Evolutionary conservation across 2,888 invertebrate genomes (phyloP), one percentile per base, ranked within the genome.

Genomic region (Apeira syringaria): DNA sequence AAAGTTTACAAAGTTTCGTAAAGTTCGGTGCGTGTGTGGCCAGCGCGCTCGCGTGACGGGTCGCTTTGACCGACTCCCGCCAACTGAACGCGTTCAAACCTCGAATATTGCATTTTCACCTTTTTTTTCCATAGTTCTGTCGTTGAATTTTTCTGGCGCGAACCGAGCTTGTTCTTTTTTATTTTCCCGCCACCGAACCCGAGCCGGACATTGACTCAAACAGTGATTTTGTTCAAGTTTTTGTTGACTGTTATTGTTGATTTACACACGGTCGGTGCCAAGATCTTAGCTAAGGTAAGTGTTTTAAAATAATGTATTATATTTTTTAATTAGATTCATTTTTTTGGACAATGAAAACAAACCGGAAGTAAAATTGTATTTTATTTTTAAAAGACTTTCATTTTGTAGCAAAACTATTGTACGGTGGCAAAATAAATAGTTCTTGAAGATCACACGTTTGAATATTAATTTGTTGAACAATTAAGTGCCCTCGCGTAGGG

Each of bases 11-110:
- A 64, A 81, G 79, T 69, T 83, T 78, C 44, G 66, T 59, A 69
- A 84, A 83, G 76, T 83, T 80, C 68, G 64, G 48, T 78, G 80
- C 79, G 85, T 84, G 78, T 83, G 83, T 81, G 81, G 77, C 64
- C 75, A 60, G 56, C 62, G 59, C 55, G 62, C 63, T 53, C 64
- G 70, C 66, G 71, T 72, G 68, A 59, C 73, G 64, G 73, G 68
- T 27, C 71, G 65, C 57, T 43, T 36, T 31, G 42, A 43, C 42
- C 27, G 42, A 27, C 42, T 22, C 36, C 22, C 59, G 58, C 57
- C 51, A 50, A 56, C 56, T 43, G 42, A 36, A 41, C 34, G 20
- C 36, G 34, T 41, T 30, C 29, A 34, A 28, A 17, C 36, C 12
- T 10, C 15, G 26, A 11, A 36, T 27, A 36, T 36, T 30, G 36